A percentile compares a stretch with the other conserved stretches of the same genome.
Conservation (phyloP, 2,888 invertebrate genomes). For the Ephialtes manifestator region DNA sequence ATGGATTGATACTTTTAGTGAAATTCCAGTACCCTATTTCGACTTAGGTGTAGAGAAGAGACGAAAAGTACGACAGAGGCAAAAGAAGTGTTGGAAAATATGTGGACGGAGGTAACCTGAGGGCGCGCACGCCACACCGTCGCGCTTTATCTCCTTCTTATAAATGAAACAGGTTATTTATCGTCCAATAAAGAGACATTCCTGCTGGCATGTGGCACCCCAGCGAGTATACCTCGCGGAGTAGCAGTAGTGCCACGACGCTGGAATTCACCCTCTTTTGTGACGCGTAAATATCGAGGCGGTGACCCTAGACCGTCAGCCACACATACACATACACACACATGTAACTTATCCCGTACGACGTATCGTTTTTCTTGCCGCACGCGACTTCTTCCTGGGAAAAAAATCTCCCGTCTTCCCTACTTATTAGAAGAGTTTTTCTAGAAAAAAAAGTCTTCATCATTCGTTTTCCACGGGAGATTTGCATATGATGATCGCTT, state of each 20-base stretch:
- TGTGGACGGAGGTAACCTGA: conserved; percentile 40
- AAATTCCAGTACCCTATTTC: background rate
- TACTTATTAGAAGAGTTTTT: conserved; percentile 2
- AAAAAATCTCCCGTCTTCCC: conserved; percentile 10
- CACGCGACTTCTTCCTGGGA: background rate
- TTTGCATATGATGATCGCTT: background rate
- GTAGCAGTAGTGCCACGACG: conserved; percentile 53
- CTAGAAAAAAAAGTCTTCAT: background rate
- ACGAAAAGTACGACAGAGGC: conserved; percentile 16
- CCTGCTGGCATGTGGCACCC: conserved; percentile 73
- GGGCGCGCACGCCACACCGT: conserved; percentile 65
- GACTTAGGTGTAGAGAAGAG: background rate
- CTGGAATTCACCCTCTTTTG: conserved; percentile 50
- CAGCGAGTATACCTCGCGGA: conserved; percentile 71
- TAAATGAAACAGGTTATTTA: conserved; percentile 83
- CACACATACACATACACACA: conserved; percentile 7
- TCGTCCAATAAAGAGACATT: conserved; percentile 83
- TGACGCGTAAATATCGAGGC: conserved; percentile 80
- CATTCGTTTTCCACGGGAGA: background rate
- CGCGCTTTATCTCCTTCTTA: conserved; percentile 79
- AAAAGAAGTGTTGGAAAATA: conserved; percentile 4
- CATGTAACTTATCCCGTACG: background rate
- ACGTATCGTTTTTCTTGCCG: conserved; percentile 5
- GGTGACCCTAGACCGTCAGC: conserved; percentile 64
- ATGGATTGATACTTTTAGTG: conserved; percentile 9